Evolutionary conservation across 2,888 invertebrate genomes (phyloP), one percentile per base, ranked within the genome.

Genomic region (Notodonta dromedarius): DNA sequence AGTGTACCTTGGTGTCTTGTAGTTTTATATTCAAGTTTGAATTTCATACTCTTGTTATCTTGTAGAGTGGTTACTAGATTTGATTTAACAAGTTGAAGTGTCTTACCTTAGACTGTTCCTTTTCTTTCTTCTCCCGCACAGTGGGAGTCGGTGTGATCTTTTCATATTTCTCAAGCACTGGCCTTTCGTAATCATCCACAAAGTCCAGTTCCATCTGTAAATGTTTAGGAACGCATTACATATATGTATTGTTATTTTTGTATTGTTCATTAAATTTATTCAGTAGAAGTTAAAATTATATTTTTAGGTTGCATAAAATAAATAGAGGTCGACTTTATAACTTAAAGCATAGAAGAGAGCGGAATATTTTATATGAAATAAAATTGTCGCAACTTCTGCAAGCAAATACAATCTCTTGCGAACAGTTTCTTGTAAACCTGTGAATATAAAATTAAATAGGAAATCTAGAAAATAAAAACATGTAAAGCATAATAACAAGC

Each of bases 171-270:
- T 96, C 96, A 66, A 96, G 93, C 40, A 95, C 95, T 5, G 96
- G 95, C 66, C 96, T 94, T 74, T 97, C 97, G 79, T 97, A 97
- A 87, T 97, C 97, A 60, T 96, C 96, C 50, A 93, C 91, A 79
- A 94, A 93, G 84, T 94, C 94, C 71, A 93, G 79, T 82, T 93
- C 91, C 67, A 85, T 76, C 90, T 93, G 87, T 58, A 88, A 87
- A 66, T 59, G 59, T 67, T 57, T 59, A 50, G 58, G 48, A 24
- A 57, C 62, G 32, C 57, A 58, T 71, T 60, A 71, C 7, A 61
- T 61, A 63, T 50, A 46, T 57, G 50, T 24, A 55, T 48, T 54
- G 3, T 32, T 12, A 7, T n/a, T 53, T 42, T 6, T 55, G 7
- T 24, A 24, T 42, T 42, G 2, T 0, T 42, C 4, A 11, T 42